Conservation (phyloP, 2,888 invertebrate genomes). For the Mamestra brassicae region DNA sequence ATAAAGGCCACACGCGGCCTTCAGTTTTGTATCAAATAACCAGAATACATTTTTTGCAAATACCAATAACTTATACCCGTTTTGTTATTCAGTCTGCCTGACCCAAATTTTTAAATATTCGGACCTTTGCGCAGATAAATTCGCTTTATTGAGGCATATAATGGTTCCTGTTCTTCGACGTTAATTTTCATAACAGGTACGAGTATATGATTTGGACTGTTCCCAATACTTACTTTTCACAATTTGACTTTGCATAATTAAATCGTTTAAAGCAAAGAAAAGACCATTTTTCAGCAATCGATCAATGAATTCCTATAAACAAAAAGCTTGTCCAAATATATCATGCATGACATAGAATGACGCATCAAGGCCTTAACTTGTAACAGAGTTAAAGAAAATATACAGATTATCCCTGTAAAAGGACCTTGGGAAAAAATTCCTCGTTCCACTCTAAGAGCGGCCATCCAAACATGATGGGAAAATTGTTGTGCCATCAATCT, state of each 20-base stretch:
- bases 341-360: neutral
- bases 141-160: conserved; percentile 10
- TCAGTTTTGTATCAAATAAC: conserved; percentile 42
- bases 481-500: conserved; percentile 50
- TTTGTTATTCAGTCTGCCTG: conserved; percentile 1
- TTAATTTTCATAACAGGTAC: too few relatives aligned
- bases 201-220: too few relatives aligned
- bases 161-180: neutral
- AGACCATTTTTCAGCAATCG: neutral
- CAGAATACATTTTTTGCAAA: conserved; percentile 33
- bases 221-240: neutral
- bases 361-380: conserved; percentile 7
- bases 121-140: conserved; percentile 12
- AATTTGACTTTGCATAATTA: neutral
- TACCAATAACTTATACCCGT: conserved; percentile 18
- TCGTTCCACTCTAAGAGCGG: neutral
- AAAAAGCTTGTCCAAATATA: neutral
- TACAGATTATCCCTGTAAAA: conserved; percentile 10
- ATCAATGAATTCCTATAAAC: neutral
- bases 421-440: neutral
- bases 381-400: conserved; percentile 15
- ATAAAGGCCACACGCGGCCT: conserved; percentile 29
- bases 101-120: conserved; percentile 33
- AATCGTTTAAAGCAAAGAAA: too few relatives aligned
- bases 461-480: conserved; percentile 22